Evolutionary conservation across 2,113 vertebrate species (phyloP).

Genomic region (Daubentonia madagascariensis): DNA sequence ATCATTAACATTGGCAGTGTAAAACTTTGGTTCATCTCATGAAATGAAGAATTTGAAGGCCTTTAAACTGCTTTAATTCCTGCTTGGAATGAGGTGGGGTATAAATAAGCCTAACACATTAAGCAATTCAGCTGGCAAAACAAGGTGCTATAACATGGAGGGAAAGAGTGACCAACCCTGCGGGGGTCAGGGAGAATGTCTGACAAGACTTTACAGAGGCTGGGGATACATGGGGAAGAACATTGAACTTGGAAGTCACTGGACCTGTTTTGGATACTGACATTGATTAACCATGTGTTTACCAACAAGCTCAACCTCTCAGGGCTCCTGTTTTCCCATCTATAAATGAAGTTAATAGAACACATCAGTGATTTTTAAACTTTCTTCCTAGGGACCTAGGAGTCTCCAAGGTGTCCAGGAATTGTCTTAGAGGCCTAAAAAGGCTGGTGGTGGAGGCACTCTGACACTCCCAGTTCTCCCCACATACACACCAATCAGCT

Average conservation of each 20-base stretch:
- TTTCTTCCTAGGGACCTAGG: not conserved
- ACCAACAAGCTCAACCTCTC: not conserved
- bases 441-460: not conserved
- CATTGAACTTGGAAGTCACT: not conserved
- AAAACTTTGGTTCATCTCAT: not conserved
- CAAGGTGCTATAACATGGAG: not conserved
- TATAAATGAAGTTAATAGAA: not conserved
- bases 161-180: not conserved
- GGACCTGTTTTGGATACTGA: not conserved
- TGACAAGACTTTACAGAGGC: not conserved
- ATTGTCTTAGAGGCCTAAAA: not conserved
- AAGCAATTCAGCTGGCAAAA: not conserved
- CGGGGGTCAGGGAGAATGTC: not conserved
- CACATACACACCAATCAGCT: not conserved
- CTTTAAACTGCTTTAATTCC: not conserved
- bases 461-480: not conserved
- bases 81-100: not conserved
- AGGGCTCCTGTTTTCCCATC: not conserved
- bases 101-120: not conserved
- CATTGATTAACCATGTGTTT: not conserved
- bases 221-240: not conserved
- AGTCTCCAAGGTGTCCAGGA: not conserved
- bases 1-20: not conserved
- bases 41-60: not conserved
- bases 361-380: not conserved